Base-by-base conservation (phyloP, 2,113 vertebrate genomes). In the Perognathus longimembris region DNA sequence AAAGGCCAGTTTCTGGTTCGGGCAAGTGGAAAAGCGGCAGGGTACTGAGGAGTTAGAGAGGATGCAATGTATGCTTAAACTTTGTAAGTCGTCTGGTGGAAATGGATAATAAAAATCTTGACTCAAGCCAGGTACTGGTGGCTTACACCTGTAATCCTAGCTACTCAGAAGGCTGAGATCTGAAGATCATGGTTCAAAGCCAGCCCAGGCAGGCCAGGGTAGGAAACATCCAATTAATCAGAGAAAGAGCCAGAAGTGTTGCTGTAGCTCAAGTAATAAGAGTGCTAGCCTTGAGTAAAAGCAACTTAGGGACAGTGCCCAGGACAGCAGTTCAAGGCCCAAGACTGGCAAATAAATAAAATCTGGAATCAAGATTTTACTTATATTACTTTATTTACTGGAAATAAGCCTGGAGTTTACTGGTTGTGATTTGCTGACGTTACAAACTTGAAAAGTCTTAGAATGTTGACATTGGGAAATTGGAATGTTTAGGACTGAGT, bases 351-450 rank as follows among this genome's bases (percentile, higher is more conserved):
- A 45, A 45, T n/a, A 84, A 79, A 9, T 91, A 76, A 92, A 30
- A 50, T 85, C 45, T 82, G 85, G 63, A 78, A 92, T 87, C 20
- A 84, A 40, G 45, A 94, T 36, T 87, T 20, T 64, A n/a, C n/a
- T n/a, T n/a, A n/a, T n/a, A n/a, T n/a, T n/a, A n/a, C n/a, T n/a
- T n/a, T n/a, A n/a, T n/a, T n/a, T n/a, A n/a, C n/a, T n/a, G n/a
- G 66, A 89, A 93, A 73, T 28, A 89, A 63, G 61, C 73, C 26
- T 14, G 24, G 32, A 86, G 34, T 66, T 61, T 61, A 87, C 0
- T 69, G 34, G 22, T 63, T 63, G 28, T 85, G 50, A 66, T 24
- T 15, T 84, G 54, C 40, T 94, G 90, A 75, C 4, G 67, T 57
- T 69, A 76, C 5, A 64, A 30, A 18, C 82, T 28, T 88, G 11